Conservation (phyloP, 2,797 vertebrate species). For the Anniella stebbinsi region DNA sequence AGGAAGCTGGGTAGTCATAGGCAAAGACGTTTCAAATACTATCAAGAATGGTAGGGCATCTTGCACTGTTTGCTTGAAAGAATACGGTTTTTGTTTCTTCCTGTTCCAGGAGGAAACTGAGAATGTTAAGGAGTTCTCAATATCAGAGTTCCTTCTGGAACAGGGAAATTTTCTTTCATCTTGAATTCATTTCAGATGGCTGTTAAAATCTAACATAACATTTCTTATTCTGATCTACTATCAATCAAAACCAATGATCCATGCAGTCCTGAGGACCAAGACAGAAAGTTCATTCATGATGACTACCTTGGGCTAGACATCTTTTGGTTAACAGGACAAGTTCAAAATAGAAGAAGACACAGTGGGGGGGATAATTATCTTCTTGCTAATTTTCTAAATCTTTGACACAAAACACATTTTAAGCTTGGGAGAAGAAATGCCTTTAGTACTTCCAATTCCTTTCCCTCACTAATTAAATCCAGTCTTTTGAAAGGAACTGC, state of each 20-base stretch:
- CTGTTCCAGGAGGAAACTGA: not conserved
- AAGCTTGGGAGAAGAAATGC: slow-evolving; percentile 52
- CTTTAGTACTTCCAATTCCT: slow-evolving; percentile 69
- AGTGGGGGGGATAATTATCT: slow-evolving; percentile 27
- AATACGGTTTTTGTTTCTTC: not conserved
- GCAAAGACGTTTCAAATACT: not conserved
- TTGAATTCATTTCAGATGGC: slow-evolving; percentile 8
- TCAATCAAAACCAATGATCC: not conserved
- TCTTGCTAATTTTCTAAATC: slow-evolving; percentile 67
- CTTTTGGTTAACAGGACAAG: not conserved
- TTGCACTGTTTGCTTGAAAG: not conserved
- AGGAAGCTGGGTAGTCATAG: not conserved
- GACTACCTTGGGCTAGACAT: not conserved
- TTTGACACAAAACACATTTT: slow-evolving; percentile 69
- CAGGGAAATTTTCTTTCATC: slow-evolving; percentile 12
- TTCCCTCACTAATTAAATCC: slow-evolving; percentile 64
- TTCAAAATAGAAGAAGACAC: slow-evolving; percentile 7
- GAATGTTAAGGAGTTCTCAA: slow-evolving; percentile 6
- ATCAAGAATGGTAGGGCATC: not conserved
- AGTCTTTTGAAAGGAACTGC: slow-evolving; percentile 59
- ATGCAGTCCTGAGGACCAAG: not conserved
- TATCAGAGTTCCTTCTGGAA: not conserved
- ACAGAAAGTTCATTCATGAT: not conserved
- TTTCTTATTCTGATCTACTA: slow-evolving; percentile 16
- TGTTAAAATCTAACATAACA: not conserved